Conservation (phyloP, 30 jellyfish, hydroid and myxozoan species). For the Aurelia coerulea region DNA sequence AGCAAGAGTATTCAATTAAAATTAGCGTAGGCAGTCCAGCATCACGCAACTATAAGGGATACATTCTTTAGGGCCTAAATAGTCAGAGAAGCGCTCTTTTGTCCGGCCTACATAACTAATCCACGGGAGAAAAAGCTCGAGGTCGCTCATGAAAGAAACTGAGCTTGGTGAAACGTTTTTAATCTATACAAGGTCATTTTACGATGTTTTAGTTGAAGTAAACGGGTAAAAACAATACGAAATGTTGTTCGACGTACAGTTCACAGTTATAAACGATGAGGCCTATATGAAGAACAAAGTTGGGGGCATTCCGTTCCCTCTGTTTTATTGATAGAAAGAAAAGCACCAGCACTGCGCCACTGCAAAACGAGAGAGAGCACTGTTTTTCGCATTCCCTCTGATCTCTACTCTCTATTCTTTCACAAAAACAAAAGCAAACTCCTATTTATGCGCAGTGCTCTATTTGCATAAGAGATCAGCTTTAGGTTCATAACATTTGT, state of each 20-base stretch:
- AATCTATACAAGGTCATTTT: conserved; percentile 17
- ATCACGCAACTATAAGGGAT: too few species aligned
- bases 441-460: conserved; percentile 1
- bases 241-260: conserved; percentile 18
- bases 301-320: conserved; percentile 52
- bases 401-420: conserved; percentile 8
- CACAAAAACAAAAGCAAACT: conserved; percentile 11
- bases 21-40: too few species aligned
- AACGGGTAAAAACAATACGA: not conserved
- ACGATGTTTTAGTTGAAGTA: conserved; percentile 2
- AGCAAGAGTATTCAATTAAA: too few species aligned
- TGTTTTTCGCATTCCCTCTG: not conserved
- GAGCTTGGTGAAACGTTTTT: not conserved
- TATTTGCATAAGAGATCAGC: not conserved
- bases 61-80: too few species aligned
- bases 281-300: conserved; percentile 13
- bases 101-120: too few species aligned
- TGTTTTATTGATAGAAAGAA: conserved; percentile 5
- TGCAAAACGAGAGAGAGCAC: conserved; percentile 33
- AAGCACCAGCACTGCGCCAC: conserved; percentile 35
- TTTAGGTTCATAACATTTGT: not conserved
- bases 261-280: not conserved
- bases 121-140: too few species aligned
- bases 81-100: too few species aligned
- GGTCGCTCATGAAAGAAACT: too few species aligned